phyloP scores from a whole-genome alignment of 2,888 invertebrate species.

The Hipparchia sbordonii region DNA sequence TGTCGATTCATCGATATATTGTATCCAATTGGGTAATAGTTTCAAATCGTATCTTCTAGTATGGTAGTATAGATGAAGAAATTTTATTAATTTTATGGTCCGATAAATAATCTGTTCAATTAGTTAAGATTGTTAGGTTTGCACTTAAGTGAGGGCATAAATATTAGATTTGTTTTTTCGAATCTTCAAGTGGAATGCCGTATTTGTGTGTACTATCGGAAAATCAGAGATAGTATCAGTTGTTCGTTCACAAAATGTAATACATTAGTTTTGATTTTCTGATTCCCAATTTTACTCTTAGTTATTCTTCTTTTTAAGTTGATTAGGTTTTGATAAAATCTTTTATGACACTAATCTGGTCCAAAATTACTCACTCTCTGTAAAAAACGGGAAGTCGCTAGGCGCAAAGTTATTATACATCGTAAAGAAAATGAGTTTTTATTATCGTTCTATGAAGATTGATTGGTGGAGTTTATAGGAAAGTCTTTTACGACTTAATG shows the following conservation, averaged over 20 bases:
- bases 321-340: too few relatives aligned
- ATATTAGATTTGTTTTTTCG: too few relatives aligned
- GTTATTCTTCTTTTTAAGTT: too few relatives aligned
- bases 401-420: constrained; percentile 15
- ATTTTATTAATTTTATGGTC: not conserved
- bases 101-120: too few relatives aligned
- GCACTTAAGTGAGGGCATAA: too few relatives aligned
- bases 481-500: constrained; percentile 32
- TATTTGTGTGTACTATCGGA: not conserved
- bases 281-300: too few relatives aligned
- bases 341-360: not conserved
- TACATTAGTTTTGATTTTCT: too few relatives aligned
- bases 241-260: too few relatives aligned
- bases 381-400: constrained; percentile 10
- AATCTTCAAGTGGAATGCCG: too few relatives aligned
- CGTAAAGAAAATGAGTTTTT: constrained; percentile 24
- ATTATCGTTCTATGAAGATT: constrained; percentile 18
- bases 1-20: constrained; percentile 3
- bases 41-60: not conserved
- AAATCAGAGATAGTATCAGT: not conserved
- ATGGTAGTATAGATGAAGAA: not conserved
- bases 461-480: constrained; percentile 26
- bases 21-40: constrained; percentile 3
- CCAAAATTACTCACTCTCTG: not conserved
- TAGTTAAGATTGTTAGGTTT: too few relatives aligned